Conservation (phyloP, 2,113 vertebrate species). For the Takifugu flavidus region DNA sequence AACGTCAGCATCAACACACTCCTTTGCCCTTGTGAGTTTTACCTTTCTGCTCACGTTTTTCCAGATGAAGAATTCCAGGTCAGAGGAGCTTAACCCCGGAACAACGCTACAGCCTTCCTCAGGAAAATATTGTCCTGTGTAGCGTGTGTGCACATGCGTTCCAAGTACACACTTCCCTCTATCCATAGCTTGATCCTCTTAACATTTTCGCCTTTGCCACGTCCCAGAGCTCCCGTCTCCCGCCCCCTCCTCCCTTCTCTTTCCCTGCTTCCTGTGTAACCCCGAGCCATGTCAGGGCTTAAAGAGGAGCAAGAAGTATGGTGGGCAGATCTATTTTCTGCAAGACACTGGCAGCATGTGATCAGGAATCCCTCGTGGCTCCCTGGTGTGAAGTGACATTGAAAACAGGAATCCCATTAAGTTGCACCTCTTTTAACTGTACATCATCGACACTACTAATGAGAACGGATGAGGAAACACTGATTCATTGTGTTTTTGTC, state of each 20-base stretch:
- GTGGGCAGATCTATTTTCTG: slow-evolving; percentile 61
- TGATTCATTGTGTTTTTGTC: neutral
- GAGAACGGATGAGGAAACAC: too few species aligned
- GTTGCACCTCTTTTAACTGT: too few species aligned
- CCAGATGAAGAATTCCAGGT: slow-evolving; percentile 14
- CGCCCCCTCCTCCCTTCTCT: slow-evolving; percentile 12
- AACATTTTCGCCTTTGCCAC: slow-evolving; percentile 7
- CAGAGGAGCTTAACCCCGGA: slow-evolving; percentile 20
- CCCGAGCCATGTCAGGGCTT: slow-evolving; percentile 42
- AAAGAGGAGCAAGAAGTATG: slow-evolving; percentile 52
- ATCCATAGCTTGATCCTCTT: slow-evolving; percentile 9
- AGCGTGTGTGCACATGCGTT: slow-evolving; percentile 1
- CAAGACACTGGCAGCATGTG: slow-evolving; percentile 48
- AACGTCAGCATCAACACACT: slow-evolving; percentile 25
- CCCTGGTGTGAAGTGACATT: slow-evolving; percentile 57
- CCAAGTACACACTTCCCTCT: too few species aligned
- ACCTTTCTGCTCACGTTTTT: slow-evolving; percentile 32
- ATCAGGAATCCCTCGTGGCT: slow-evolving; percentile 53
- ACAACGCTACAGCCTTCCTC: slow-evolving; percentile 10
- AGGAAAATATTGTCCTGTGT: slow-evolving; percentile 13
- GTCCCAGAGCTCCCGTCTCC: slow-evolving; percentile 6
- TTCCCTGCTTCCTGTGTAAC: slow-evolving; percentile 21
- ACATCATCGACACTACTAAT: too few species aligned
- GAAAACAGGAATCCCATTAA: slow-evolving; percentile 17
- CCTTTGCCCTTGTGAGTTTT: slow-evolving; percentile 46